These are phyloP conservation scores for Ellobium chinense DNA, from an alignment of 2,888 invertebrate genomes.

Conservation along the genomic window DNA sequence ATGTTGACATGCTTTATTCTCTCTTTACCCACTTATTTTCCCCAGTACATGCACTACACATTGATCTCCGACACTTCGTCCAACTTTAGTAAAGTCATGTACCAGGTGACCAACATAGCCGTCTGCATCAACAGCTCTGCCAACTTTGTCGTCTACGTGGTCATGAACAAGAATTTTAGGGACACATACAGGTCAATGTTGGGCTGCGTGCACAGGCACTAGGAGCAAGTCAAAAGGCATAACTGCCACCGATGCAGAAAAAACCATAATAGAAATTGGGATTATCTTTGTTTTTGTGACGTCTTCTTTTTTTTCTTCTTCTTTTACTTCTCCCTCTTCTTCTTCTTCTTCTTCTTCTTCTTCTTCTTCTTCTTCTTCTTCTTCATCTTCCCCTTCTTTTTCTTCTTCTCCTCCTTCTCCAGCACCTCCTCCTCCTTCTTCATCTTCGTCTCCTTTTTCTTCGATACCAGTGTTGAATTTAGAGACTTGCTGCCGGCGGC, in stretches of 20 bases:
- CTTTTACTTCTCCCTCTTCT: too few relatives aligned
- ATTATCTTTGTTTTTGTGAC: too few relatives aligned
- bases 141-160: conserved; percentile 25
- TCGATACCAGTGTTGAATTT: not conserved
- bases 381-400: not conserved
- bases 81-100: conserved; percentile 1
- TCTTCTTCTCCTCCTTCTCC: not conserved
- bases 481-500: too few relatives aligned
- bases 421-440: not conserved
- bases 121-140: conserved; percentile 26
- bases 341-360: too few relatives aligned
- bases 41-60: not conserved
- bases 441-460: not conserved
- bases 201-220: too few relatives aligned
- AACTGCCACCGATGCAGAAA: too few relatives aligned
- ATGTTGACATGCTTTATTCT: not conserved
- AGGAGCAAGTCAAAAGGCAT: too few relatives aligned
- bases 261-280: too few relatives aligned
- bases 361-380: too few relatives aligned
- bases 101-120: conserved; percentile 20
- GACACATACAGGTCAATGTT: conserved; percentile 13
- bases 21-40: not conserved
- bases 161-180: conserved; percentile 17
- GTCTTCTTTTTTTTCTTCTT: too few relatives aligned
- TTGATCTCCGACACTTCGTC: not conserved